Percentiles rank a stretch among this genome's conserved stretches.
These are phyloP conservation scores for Meta bourneti DNA, from an alignment of 2,888 invertebrate genomes.

Conservation along the genomic window DNA sequence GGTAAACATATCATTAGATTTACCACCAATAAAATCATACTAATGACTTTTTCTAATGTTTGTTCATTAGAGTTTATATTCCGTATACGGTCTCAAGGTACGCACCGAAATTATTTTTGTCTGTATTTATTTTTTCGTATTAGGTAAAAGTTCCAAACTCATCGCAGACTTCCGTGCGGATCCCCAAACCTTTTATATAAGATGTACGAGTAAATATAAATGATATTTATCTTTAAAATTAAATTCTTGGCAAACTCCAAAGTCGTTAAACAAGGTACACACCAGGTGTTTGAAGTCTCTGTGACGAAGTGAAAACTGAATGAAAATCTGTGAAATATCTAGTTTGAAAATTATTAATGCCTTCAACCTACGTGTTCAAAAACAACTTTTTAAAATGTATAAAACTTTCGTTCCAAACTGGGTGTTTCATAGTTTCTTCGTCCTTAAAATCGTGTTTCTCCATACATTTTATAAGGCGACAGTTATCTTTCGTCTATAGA, in stretches of 20 bases:
- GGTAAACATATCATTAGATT: no score
- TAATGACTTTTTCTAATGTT: neutral
- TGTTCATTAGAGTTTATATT: neutral
- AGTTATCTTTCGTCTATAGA: neutral
- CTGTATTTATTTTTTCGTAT: neutral
- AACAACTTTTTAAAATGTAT: neutral
- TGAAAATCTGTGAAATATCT: neutral
- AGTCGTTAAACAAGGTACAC: conserved; percentile 1
- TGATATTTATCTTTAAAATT: neutral
- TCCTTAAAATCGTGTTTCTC: no score
- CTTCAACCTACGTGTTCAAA: neutral
- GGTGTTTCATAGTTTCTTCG: neutral
- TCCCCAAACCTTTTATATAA: neutral
- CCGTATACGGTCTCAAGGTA: neutral
- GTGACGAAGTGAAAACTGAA: neutral
- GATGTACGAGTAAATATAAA: neutral
- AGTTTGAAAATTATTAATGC: neutral
- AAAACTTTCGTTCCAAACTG: neutral
- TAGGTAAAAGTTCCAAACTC: neutral
- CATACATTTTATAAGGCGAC: neutral
- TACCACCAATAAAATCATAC: no score
- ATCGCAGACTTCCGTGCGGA: neutral
- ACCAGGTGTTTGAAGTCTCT: neutral
- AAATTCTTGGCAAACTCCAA: neutral
- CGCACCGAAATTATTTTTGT: neutral